These are phyloP conservation scores for Oreochromis mossambicus DNA, from an alignment of 2,797 vertebrate species.

Conservation along the genomic window DNA sequence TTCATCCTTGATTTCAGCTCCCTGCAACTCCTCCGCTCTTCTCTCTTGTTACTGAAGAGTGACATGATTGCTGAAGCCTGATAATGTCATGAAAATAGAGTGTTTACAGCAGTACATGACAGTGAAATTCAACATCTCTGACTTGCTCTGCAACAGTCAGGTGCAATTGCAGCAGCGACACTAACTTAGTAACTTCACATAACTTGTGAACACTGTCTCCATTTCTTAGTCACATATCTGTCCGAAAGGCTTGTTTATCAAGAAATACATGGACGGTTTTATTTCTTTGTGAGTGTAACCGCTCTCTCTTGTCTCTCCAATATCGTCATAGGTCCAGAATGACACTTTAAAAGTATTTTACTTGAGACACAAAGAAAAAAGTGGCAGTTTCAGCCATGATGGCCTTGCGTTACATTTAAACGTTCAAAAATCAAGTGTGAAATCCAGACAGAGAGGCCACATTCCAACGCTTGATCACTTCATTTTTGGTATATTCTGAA, in stretches of 20 bases:
- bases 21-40: background rate
- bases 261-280: background rate
- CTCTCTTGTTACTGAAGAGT: background rate
- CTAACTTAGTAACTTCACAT: background rate
- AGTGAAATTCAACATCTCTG: background rate
- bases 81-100: background rate
- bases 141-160: background rate
- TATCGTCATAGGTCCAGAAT: background rate
- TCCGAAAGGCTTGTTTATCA: background rate
- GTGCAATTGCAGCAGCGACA: background rate
- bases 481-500: background rate
- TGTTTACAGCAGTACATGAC: background rate
- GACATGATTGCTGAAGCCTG: background rate
- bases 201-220: background rate
- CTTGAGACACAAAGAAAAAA: background rate
- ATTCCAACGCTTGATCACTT: background rate
- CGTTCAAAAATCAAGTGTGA: background rate
- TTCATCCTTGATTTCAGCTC: background rate
- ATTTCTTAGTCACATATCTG: background rate
- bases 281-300: background rate
- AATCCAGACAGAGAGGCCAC: background rate
- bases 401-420: background rate
- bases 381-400: background rate
- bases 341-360: background rate
- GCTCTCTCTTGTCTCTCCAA: background rate